A percentile compares a stretch with the other conserved stretches of the same genome.
Evolutionary conservation across 2,888 invertebrate species (phyloP).

Genomic region (Sphecodes monilicornis): DNA sequence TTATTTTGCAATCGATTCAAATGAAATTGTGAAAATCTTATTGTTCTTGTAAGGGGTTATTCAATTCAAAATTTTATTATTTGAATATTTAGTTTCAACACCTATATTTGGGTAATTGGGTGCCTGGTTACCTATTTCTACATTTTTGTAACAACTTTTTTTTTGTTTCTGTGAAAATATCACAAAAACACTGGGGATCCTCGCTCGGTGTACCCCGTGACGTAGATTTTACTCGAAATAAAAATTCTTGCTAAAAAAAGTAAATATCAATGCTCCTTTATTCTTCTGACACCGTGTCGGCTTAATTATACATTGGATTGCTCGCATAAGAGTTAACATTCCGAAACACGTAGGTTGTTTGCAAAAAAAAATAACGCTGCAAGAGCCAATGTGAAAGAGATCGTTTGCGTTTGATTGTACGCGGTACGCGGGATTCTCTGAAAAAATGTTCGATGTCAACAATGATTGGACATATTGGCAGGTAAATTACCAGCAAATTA

Average conservation of each 20-base stretch:
- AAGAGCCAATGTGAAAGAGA: not conserved
- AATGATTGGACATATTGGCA: slow-evolving; percentile 69
- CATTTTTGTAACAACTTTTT: too few species aligned
- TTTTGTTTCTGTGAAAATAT: too few species aligned
- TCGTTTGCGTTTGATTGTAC: not conserved
- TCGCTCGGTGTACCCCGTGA: too few species aligned
- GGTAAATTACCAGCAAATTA: slow-evolving; percentile 76
- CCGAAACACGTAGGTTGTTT: not conserved
- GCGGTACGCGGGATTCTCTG: slow-evolving; percentile 9
- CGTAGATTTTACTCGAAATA: too few species aligned
- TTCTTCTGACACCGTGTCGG: not conserved
- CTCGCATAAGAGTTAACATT: not conserved
- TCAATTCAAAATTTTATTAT: too few species aligned
- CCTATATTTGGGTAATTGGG: too few species aligned
- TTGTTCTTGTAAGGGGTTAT: too few species aligned
- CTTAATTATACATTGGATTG: not conserved
- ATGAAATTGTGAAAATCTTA: too few species aligned
- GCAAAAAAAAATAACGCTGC: not conserved
- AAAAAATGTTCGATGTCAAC: slow-evolving; percentile 49
- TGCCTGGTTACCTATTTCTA: too few species aligned
- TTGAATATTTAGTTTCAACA: too few species aligned
- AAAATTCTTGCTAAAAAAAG: not conserved
- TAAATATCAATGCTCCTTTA: not conserved
- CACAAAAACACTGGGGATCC: too few species aligned
- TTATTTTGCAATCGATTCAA: too few species aligned